A percentile compares a stretch with the other conserved stretches of the same genome.
These are phyloP conservation scores for Progne subis DNA, from an alignment of 2,113 vertebrate species.

Conservation along the genomic window DNA sequence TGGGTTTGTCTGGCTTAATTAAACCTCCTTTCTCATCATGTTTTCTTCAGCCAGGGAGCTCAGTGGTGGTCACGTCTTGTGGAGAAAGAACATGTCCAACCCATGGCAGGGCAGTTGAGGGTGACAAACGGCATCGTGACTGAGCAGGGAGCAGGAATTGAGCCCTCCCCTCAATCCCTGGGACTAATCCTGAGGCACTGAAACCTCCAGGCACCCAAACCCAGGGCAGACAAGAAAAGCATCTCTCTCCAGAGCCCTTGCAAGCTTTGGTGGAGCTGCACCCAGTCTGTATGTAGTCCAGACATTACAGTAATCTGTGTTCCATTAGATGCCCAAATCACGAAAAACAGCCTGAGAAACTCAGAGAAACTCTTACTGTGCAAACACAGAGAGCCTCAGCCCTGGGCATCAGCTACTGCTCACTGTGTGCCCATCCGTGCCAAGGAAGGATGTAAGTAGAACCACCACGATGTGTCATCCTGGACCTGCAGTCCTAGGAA, in stretches of 20 bases:
- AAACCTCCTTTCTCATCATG: neutral
- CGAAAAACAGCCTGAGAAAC: neutral
- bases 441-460: neutral
- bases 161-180: neutral
- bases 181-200: neutral
- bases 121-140: fast-evolving
- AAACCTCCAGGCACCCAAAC: neutral
- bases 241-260: neutral
- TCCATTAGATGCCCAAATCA: neutral
- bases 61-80: neutral
- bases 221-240: fast-evolving
- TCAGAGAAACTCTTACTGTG: neutral
- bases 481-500: neutral
- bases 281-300: neutral
- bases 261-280: neutral
- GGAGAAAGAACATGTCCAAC: neutral
- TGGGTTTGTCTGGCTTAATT: neutral
- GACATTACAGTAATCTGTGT: neutral
- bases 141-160: neutral
- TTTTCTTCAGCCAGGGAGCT: neutral
- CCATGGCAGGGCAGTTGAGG: neutral
- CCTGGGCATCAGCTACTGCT: neutral
- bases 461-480: neutral
- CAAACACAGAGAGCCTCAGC: neutral
- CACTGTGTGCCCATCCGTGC: neutral